Conservation (phyloP, 1,140 invertebrate species). For the Schlechtendalia chinensis region DNA sequence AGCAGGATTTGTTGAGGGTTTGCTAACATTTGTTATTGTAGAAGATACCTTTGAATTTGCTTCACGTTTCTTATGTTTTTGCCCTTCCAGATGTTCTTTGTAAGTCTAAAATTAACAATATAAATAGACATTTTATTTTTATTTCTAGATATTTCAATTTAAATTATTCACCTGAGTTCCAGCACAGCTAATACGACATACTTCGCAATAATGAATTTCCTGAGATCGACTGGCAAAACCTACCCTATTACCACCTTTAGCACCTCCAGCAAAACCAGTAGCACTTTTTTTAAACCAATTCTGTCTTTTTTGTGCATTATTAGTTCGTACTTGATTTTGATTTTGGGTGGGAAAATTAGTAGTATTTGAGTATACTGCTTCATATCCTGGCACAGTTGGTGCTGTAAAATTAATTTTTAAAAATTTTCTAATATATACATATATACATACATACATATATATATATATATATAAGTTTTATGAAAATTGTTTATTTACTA, state of each 20-base stretch:
- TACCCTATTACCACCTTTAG: slow-evolving; percentile 27
- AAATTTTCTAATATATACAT: no score
- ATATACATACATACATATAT: no score
- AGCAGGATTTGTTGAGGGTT: slow-evolving; percentile 59
- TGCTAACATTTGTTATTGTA: slow-evolving; percentile 57
- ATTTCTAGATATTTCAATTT: not conserved
- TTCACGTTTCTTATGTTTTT: slow-evolving; percentile 99
- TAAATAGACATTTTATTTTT: not conserved
- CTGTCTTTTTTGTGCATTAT: slow-evolving; percentile 46
- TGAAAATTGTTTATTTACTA: no score
- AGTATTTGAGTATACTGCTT: slow-evolving; percentile 42
- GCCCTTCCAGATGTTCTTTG: slow-evolving; percentile 94
- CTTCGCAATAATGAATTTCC: slow-evolving; percentile 91
- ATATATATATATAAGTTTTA: no score
- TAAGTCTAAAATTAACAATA: slow-evolving; percentile 69
- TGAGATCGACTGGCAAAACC: slow-evolving; percentile 57
- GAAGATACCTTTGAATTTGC: slow-evolving; percentile 73
- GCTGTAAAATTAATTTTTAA: slow-evolving; percentile 17
- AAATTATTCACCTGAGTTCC: slow-evolving; percentile 71
- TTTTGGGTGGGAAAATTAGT: slow-evolving; percentile 47
- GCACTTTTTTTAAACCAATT: slow-evolving; percentile 44
- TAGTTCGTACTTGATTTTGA: slow-evolving; percentile 43
- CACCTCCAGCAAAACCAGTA: slow-evolving; percentile 33
- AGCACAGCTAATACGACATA: slow-evolving; percentile 97
- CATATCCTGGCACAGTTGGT: slow-evolving; percentile 34